These are phyloP conservation scores for Ianthella basta DNA, from an alignment of 37 sponge, comb jelly and placozoan species.

Conservation along the genomic window DNA sequence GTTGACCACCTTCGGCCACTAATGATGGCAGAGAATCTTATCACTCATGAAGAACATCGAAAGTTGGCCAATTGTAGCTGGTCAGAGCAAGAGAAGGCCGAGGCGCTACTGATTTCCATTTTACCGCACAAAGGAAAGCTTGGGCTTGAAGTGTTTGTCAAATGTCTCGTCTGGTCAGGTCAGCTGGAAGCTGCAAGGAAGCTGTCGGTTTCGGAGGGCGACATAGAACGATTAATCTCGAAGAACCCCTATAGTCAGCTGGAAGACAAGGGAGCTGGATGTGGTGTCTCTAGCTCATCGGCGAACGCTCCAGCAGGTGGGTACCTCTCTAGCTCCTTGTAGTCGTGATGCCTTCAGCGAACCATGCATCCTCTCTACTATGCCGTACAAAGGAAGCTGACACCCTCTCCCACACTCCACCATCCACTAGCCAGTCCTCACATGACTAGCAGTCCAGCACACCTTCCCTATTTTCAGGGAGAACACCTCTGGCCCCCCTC, in stretches of 20 bases:
- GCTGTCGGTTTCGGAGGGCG: background rate
- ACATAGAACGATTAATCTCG: background rate
- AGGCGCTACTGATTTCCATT: background rate
- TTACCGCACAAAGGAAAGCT: constrained; percentile 11
- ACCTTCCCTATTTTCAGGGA: no score
- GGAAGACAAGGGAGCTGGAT: background rate
- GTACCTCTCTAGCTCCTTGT: no score
- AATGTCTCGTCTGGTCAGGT: constrained; percentile 14
- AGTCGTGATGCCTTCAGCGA: no score
- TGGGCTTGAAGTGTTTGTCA: background rate
- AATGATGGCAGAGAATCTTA: background rate
- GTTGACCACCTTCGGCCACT: background rate
- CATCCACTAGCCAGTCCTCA: no score
- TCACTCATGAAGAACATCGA: background rate
- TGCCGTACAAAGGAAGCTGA: no score
- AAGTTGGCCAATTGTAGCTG: background rate
- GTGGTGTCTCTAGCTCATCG: background rate
- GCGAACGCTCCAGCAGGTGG: background rate
- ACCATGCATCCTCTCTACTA: no score
- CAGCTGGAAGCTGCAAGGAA: background rate
- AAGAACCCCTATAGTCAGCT: background rate
- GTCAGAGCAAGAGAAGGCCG: background rate
- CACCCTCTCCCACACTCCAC: no score
- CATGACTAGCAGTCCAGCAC: no score
- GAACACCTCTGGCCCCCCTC: no score